These are phyloP conservation scores for Pristionchus mayeri DNA, from an alignment of 2,888 invertebrate species.

Conservation along the genomic window DNA sequence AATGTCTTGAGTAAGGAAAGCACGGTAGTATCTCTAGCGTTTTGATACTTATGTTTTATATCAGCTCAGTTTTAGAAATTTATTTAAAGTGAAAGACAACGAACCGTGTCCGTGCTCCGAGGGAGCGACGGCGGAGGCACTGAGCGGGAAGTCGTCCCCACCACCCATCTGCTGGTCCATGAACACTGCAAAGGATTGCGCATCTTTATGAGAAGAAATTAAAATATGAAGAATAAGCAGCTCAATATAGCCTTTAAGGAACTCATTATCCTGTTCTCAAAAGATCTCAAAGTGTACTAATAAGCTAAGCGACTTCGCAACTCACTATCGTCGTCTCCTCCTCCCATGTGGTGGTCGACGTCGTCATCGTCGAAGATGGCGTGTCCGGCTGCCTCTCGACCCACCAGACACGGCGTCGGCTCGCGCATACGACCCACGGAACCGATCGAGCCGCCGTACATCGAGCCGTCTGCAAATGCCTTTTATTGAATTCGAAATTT, in stretches of 20 bases:
- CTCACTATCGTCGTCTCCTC: slow-evolving; percentile 23
- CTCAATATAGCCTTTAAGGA: no score
- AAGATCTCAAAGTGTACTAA: no score
- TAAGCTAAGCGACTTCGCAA: no score
- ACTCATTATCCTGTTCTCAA: no score
- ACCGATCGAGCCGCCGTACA: no score
- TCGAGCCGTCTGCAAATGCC: no score
- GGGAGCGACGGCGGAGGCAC: slow-evolving; percentile 49
- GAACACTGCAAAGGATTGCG: not conserved
- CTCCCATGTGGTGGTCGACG: not conserved
- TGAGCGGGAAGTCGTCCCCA: slow-evolving; percentile 53
- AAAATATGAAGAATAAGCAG: no score
- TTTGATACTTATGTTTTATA: no score
- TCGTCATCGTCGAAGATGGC: slow-evolving; percentile 40
- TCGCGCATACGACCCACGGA: slow-evolving; percentile 51
- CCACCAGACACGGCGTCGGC: slow-evolving; percentile 58
- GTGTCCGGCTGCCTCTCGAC: slow-evolving; percentile 25
- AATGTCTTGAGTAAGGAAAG: not conserved
- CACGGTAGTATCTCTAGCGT: not conserved
- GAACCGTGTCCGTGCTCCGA: slow-evolving; percentile 11
- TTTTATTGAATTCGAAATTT: no score
- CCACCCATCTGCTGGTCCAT: slow-evolving; percentile 33
- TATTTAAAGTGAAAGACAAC: not conserved
- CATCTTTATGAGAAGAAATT: no score
- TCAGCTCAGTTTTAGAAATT: not conserved